phyloP scores from a whole-genome alignment of 2,113 vertebrate genomes.

The Mystacornis crossleyi region DNA sequence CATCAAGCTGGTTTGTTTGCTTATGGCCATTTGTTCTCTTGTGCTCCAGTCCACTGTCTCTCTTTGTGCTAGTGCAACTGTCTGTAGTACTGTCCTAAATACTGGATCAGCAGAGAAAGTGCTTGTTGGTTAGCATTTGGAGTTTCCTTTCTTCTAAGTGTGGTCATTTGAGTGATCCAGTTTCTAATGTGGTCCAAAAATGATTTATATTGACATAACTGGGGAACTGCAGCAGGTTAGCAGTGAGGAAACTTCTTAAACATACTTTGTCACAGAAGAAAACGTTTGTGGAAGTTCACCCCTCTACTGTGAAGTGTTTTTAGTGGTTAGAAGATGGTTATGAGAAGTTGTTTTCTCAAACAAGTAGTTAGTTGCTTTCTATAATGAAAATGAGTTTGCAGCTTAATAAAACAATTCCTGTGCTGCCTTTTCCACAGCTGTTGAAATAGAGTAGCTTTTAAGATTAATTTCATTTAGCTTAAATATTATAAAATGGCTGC shows the following conservation, averaged over 20 bases:
- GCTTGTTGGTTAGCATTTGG: neutral
- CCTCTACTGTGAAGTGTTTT: neutral
- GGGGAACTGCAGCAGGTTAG: neutral
- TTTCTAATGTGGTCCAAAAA: neutral
- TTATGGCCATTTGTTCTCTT: neutral
- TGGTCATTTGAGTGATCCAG: neutral
- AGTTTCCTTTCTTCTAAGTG: neutral
- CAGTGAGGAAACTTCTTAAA: neutral
- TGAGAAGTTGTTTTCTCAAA: neutral
- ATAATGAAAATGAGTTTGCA: neutral
- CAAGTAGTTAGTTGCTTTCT: neutral
- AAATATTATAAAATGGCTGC: slow-evolving; percentile 38
- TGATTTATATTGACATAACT: neutral
- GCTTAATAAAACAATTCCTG: neutral
- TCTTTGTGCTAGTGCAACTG: neutral
- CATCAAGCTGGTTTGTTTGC: neutral
- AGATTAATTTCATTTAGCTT: slow-evolving; percentile 48
- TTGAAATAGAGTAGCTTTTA: slow-evolving; percentile 19
- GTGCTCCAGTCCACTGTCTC: neutral
- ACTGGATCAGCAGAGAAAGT: neutral
- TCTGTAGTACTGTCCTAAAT: neutral
- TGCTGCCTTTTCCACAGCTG: neutral
- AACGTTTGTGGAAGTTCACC: neutral
- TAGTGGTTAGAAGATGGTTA: neutral
- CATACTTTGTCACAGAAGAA: neutral